phyloP scores from a whole-genome alignment of 2,113 vertebrate genomes.

The Sphaerodactylus townsendi region DNA sequence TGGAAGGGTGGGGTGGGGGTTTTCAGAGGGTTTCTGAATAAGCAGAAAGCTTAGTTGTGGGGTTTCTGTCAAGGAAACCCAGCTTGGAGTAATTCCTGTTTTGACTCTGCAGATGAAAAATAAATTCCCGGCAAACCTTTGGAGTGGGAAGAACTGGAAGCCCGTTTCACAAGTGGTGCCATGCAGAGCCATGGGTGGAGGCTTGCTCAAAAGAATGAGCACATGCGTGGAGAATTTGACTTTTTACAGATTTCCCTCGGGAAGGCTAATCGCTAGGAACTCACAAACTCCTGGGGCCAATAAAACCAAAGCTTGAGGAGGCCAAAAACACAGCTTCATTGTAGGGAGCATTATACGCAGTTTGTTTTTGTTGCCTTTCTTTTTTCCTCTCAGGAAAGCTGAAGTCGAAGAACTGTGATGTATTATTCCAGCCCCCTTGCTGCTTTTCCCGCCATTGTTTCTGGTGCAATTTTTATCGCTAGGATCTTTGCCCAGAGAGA shows the following conservation, averaged over 20 bases:
- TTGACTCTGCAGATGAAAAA: conserved; percentile 55
- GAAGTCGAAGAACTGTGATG: conserved; percentile 68
- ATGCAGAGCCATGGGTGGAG: conserved; percentile 57
- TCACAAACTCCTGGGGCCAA: conserved; percentile 71
- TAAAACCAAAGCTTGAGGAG: conserved; percentile 65
- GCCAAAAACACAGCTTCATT: conserved; percentile 72
- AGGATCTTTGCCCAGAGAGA: conserved; percentile 61
- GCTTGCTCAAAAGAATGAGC: conserved; percentile 66
- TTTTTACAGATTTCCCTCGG: conserved; percentile 66
- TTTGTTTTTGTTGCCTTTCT: conserved; percentile 78
- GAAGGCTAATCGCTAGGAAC: conserved; percentile 78
- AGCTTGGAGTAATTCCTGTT: conserved; percentile 75
- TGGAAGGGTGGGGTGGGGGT: background rate
- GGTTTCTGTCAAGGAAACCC: conserved; percentile 65
- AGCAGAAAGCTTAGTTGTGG: conserved; percentile 45
- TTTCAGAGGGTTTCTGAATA: conserved; percentile 12
- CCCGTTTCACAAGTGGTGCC: conserved; percentile 59
- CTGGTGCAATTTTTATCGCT: conserved; percentile 64
- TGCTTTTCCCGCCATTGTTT: conserved; percentile 83
- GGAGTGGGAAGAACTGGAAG: conserved; percentile 57
- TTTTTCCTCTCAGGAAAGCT: conserved; percentile 82
- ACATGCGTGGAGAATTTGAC: conserved; percentile 60
- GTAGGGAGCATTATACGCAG: conserved; percentile 61
- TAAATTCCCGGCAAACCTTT: conserved; percentile 17
- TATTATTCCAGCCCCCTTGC: conserved; percentile 73